Evolutionary conservation across 1,140 invertebrate genomes (phyloP).

Genomic region (Pseudachorutes palmiensis): DNA sequence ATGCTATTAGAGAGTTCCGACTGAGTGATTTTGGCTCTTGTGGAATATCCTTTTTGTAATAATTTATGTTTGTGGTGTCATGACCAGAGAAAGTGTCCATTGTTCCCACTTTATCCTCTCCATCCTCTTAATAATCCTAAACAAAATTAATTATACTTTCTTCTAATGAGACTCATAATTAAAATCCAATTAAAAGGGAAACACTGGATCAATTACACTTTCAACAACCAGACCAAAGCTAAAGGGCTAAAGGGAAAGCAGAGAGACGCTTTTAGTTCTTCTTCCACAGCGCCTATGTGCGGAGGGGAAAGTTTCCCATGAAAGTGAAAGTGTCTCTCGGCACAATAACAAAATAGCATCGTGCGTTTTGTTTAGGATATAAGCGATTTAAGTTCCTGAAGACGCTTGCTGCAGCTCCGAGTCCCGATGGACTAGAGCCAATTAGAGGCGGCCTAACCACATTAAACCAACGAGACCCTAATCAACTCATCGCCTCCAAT

Average conservation of each 20-base stretch:
- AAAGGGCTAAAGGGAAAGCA: background rate
- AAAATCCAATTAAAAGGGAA: conserved; percentile 33
- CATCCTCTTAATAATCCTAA: background rate
- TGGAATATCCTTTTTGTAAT: no score
- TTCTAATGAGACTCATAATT: conserved; percentile 36
- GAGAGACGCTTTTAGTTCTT: conserved; percentile 1
- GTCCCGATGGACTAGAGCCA: background rate
- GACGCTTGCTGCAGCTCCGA: background rate
- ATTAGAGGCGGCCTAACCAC: background rate
- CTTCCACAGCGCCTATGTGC: background rate
- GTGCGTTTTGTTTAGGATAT: background rate
- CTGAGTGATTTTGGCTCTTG: no score
- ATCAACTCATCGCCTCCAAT: background rate
- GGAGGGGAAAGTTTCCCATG: background rate
- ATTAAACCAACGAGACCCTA: background rate
- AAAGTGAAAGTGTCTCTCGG: background rate
- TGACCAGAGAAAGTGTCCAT: conserved; percentile 1
- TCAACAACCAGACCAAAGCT: background rate
- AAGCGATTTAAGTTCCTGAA: background rate
- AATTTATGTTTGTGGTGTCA: conserved; percentile 7
- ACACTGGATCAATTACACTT: background rate
- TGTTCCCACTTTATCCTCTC: background rate
- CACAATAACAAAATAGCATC: no score
- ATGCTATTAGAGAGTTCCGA: no score
- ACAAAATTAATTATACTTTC: conserved; percentile 22